Base-by-base conservation (phyloP, 92 coral and sea anemone species). In the Blastomussa wellsi region DNA sequence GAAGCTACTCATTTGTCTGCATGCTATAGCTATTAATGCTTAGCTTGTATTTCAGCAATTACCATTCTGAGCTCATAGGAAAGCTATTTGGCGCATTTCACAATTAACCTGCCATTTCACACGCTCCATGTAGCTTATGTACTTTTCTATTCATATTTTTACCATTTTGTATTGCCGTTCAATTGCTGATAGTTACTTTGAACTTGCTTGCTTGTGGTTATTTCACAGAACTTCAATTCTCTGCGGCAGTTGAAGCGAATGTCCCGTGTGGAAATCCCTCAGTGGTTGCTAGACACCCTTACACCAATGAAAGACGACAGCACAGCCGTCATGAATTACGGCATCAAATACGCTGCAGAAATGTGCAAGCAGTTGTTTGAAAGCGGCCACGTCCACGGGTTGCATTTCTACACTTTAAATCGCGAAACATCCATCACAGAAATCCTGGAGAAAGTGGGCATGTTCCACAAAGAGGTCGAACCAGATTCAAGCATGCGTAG, bases 341-440 rank as follows among this genome's bases (percentile, higher is more conserved):
- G 95, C 31, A 88, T 94, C 72, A 90, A 81, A 38, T 90, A 92
- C 79, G 91, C 93, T 29, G 80, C 92, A 2, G 86, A 90, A 29
- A 85, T 94, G 89, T 92, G 98, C 79, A 82, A 49, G 20, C 78
- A 94, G 79, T 81, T 94, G 16, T 36, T 94, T 65, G 91, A 85
- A 65, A 92, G 92, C 76, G 84, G 90, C 37, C 87, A 80, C 13
- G 93, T 94, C 0, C 95, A 89, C 17, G 98, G 98, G 49, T 20
- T 94, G 29, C 98, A 94, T 74, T 88, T 94, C 83, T 94, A 94
- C 83, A 94, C 97, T 10, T 71, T 94, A 20, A 94, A 94, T 53
- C 77, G 95, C 6, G 97, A 94, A 70, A 90, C 77, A 15, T 80
- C 90, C 26, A 68, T 87, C 74, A 84, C 92, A 1, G 85, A 86